These are phyloP conservation scores for Caenorhabditis sp. DNA, from an alignment of 2,888 invertebrate genomes.

Conservation along the genomic window DNA sequence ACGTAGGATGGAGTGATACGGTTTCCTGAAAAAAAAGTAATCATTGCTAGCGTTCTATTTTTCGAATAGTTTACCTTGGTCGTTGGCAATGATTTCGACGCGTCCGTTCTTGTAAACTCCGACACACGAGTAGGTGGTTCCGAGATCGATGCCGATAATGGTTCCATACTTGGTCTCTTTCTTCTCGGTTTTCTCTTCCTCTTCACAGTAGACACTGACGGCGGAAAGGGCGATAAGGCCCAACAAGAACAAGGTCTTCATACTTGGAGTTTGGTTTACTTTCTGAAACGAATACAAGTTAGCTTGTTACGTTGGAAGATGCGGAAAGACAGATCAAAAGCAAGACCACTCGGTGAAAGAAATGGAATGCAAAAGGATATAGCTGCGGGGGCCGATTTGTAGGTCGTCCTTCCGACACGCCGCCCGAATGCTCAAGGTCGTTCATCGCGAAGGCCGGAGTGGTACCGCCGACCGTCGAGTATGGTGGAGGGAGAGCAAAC, in stretches of 20 bases:
- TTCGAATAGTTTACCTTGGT: slow-evolving; percentile 79
- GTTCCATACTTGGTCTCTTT: slow-evolving; percentile 78
- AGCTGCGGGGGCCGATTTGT: slow-evolving; percentile 29
- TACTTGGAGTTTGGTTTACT: slow-evolving; percentile 55
- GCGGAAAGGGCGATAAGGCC: slow-evolving; percentile 70
- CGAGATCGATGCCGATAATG: slow-evolving; percentile 80
- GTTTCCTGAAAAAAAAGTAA: slow-evolving; percentile 61
- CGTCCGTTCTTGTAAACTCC: slow-evolving; percentile 81
- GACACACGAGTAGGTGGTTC: slow-evolving; percentile 80
- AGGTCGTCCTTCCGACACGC: slow-evolving; percentile 35
- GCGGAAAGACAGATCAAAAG: neutral
- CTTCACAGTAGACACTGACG: slow-evolving; percentile 65
- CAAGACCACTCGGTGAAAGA: slow-evolving; percentile 17
- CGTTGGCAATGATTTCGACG: slow-evolving; percentile 79
- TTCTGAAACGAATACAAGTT: slow-evolving; percentile 21
- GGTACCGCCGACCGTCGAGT: slow-evolving; percentile 35
- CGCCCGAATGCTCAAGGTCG: slow-evolving; percentile 50
- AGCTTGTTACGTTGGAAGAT: neutral
- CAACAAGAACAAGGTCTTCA: slow-evolving; percentile 72
- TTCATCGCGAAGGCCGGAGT: slow-evolving; percentile 20
- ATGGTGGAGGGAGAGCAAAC: slow-evolving; percentile 39
- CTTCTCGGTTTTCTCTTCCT: slow-evolving; percentile 64
- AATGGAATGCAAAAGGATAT: slow-evolving; percentile 35
- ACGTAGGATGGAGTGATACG: slow-evolving; percentile 79
- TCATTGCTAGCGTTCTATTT: neutral